Conservation (phyloP, 37 sponge, comb jelly and placozoan species). For the Sycon ciliatum region DNA sequence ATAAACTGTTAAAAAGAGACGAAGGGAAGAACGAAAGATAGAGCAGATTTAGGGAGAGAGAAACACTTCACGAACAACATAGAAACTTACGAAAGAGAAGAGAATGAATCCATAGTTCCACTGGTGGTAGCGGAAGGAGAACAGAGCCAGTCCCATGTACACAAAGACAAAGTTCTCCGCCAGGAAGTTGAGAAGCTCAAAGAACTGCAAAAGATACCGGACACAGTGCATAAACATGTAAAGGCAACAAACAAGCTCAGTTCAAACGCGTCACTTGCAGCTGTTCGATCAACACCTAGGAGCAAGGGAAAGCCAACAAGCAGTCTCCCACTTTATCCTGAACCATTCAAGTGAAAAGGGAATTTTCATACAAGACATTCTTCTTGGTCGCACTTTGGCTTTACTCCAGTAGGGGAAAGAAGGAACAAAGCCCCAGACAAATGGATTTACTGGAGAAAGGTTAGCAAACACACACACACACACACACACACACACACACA, state of each 20-base stretch:
- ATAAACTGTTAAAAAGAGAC: neutral
- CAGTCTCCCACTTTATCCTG: no score
- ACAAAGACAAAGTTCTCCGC: constrained; percentile 94
- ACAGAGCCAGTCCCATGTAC: constrained; percentile 93
- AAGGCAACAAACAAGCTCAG: no score
- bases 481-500: neutral
- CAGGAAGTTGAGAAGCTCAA: constrained; percentile 86
- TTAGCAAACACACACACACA: neutral
- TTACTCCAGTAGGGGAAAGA: no score
- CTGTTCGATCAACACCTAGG: no score
- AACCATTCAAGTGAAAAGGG: no score
- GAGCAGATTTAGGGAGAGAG: no score
- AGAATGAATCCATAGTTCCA: constrained; percentile 88
- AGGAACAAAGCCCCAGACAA: no score
- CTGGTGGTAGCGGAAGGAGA: constrained; percentile 66
- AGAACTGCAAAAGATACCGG: constrained; percentile 41
- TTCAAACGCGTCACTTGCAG: no score
- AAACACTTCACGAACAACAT: neutral
- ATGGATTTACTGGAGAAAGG: neutral
- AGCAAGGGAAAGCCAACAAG: no score
- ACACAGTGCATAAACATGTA: no score
- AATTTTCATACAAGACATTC: no score
- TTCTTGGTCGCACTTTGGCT: no score
- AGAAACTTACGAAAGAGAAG: constrained; percentile 67
- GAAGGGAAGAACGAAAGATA: neutral